A percentile compares a stretch with the other conserved stretches of the same genome.
These are phyloP conservation scores for Tiliqua scincoides DNA, from an alignment of 2,113 vertebrate genomes.

Conservation along the genomic window DNA sequence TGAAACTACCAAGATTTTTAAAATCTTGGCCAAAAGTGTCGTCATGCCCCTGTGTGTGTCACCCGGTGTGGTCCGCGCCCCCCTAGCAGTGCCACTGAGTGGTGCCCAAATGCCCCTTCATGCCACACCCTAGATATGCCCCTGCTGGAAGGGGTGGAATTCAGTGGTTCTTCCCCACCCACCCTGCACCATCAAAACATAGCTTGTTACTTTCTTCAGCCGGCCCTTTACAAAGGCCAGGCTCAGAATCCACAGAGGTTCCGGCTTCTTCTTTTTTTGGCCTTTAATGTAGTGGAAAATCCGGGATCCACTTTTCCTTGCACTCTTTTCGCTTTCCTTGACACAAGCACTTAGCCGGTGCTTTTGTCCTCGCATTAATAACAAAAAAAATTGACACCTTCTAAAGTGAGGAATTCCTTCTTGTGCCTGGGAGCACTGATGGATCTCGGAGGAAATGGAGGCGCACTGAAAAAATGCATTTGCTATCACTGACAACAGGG, in stretches of 20 bases:
- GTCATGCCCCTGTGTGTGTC: no score
- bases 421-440: conserved; percentile 62
- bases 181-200: not conserved
- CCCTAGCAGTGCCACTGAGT: no score
- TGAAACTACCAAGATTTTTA: no score
- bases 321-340: conserved; percentile 41
- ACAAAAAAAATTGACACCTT: conserved; percentile 72
- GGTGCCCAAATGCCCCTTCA: no score
- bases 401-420: conserved; percentile 73
- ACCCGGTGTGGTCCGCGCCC: no score
- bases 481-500: conserved; percentile 68
- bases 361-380: conserved; percentile 69
- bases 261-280: not conserved
- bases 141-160: no score
- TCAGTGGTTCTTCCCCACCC: no score
- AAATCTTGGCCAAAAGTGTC: no score
- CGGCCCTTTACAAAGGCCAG: not conserved
- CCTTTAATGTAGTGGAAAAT: not conserved
- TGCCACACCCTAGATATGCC: no score
- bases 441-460: conserved; percentile 66
- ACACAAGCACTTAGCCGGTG: conserved; percentile 62
- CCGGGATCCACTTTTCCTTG: conserved; percentile 36
- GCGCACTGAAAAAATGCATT: conserved; percentile 72
- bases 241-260: conserved; percentile 12
- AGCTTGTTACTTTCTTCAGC: not conserved